phyloP scores from a whole-genome alignment of 2,888 invertebrate species.

The Drosophila crucigera region DNA sequence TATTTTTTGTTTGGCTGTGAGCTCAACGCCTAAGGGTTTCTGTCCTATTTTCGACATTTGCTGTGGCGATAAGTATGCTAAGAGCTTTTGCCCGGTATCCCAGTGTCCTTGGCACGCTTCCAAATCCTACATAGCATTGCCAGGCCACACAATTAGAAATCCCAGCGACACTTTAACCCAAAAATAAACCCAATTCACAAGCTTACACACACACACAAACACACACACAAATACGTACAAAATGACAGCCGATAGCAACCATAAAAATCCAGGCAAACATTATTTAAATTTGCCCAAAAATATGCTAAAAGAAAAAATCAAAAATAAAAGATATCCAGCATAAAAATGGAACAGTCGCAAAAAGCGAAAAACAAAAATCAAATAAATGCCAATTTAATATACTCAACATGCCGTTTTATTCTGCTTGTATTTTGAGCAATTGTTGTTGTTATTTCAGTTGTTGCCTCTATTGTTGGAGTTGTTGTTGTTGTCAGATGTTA shows the following conservation, averaged over 20 bases:
- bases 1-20: slow-evolving; percentile 2
- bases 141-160: slow-evolving; percentile 55
- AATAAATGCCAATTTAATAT: slow-evolving; percentile 80
- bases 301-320: slow-evolving; percentile 53
- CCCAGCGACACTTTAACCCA: slow-evolving; percentile 59
- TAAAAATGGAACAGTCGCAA: slow-evolving; percentile 21
- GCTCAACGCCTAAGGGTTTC: slow-evolving; percentile 37
- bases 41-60: slow-evolving; percentile 44
- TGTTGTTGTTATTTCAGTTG: slow-evolving; percentile 34
- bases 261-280: slow-evolving; percentile 68
- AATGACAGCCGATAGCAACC: slow-evolving; percentile 48
- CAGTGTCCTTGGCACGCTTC: slow-evolving; percentile 53
- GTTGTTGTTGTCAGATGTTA: slow-evolving; percentile 48
- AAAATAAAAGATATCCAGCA: slow-evolving; percentile 14
- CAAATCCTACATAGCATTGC: slow-evolving; percentile 41
- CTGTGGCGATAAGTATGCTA: slow-evolving; percentile 53
- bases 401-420: slow-evolving; percentile 74
- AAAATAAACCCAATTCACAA: slow-evolving; percentile 52
- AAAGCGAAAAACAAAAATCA: slow-evolving; percentile 67
- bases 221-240: background rate
- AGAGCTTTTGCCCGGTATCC: slow-evolving; percentile 39
- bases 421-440: slow-evolving; percentile 33
- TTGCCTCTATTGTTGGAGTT: slow-evolving; percentile 27
- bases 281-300: slow-evolving; percentile 71
- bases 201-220: background rate